Base-by-base conservation (phyloP, 2,797 vertebrate species). In the Dryobates pubescens region DNA sequence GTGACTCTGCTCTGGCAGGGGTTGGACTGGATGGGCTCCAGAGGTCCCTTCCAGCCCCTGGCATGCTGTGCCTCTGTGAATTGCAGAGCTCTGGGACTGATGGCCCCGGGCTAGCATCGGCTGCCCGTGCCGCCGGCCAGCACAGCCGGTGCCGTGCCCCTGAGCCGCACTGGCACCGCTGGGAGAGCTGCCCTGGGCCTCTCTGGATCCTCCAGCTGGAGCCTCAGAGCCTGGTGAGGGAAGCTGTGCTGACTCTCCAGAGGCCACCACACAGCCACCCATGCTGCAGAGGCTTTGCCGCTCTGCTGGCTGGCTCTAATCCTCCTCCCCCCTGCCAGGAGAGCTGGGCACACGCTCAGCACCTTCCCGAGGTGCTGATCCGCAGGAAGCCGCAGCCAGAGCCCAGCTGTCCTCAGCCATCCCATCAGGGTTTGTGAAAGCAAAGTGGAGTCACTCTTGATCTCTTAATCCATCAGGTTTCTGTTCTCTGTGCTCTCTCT, bases 391-490 rank as follows among this genome's bases (percentile, higher is more conserved):
- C 79, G 85, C 62, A 29, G 10, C 65, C 89, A 79, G 72, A 70
- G 53, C 38, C 71, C 71, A 62, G n/a, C 57, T 56, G 14, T 74
- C 82, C 75, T 51, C 49, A 30, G 74, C 47, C 27, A 64, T 90
- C 94, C 73, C 56, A 83, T 29, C 61, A 80, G 59, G 49, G 68
- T 86, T 93, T 85, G 85, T 53, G 75, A 88, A 72, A 94, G 75
- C 83, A 91, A 79, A 86, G 2, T 23, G 53, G 67, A 89, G 58
- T 96, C 96, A 94, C 77, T 90, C 94, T 94, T 92, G 86, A 96
- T 95, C 91, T 94, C 94, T 96, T 95, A 96, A 96, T 96, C 92
- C 93, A 87, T 73, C 84, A 80, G 61, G 23, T 68, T 86, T 92
- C 85, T 94, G 78, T 95, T 92, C 88, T 89, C 79, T 94, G 92